Evolutionary conservation across 2,113 vertebrate species (phyloP).

Genomic region (Engraulis encrasicolus): DNA sequence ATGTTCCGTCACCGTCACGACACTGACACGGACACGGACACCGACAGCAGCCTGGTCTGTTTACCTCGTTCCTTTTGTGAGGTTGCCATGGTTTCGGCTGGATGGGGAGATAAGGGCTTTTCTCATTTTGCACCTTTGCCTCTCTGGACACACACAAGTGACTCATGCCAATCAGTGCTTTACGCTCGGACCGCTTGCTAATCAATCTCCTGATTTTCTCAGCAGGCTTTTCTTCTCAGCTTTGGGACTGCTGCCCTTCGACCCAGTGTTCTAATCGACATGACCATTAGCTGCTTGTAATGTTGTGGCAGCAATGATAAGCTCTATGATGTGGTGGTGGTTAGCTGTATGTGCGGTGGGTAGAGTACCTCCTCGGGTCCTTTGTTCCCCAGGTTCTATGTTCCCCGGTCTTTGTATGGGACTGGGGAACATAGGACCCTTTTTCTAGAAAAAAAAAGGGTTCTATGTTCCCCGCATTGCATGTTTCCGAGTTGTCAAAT

Average conservation of each 20-base stretch:
- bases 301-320: not conserved
- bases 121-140: not conserved
- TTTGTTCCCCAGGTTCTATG: too few relatives aligned
- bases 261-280: not conserved
- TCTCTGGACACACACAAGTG: not conserved
- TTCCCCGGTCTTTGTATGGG: too few relatives aligned
- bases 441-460: too few relatives aligned
- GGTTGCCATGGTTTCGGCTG: slow-evolving; percentile 3
- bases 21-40: too few relatives aligned
- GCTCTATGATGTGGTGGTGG: too few relatives aligned
- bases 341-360: too few relatives aligned
- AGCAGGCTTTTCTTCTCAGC: not conserved
- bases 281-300: too few relatives aligned
- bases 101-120: not conserved
- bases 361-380: too few relatives aligned
- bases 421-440: too few relatives aligned
- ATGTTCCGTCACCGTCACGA: not conserved
- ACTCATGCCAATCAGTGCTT: not conserved
- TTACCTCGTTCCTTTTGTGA: not conserved
- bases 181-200: not conserved
- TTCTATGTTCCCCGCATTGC: too few relatives aligned
- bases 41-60: not conserved
- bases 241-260: not conserved
- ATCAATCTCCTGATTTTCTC: not conserved
- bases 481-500: too few relatives aligned